Conservation (phyloP, 2,888 invertebrate species). For the Parnassius apollo region DNA sequence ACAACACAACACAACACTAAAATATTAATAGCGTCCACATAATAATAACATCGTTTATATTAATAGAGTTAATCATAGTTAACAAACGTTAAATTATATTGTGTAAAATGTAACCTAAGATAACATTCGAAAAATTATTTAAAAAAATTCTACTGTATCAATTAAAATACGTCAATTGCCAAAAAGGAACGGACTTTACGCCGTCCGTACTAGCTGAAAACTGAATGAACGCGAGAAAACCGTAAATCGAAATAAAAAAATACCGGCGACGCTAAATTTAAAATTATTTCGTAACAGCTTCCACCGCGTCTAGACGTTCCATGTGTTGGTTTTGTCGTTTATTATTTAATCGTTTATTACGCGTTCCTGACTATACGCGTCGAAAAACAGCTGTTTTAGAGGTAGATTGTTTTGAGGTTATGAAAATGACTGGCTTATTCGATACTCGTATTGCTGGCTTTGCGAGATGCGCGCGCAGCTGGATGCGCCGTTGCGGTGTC, state of each 20-base stretch:
- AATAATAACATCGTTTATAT: conserved; percentile 48
- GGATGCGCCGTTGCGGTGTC: conserved; percentile 44
- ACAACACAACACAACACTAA: conserved; percentile 53
- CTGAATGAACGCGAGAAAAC: conserved; percentile 71
- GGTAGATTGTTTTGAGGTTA: conserved; percentile 62
- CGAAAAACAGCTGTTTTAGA: conserved; percentile 67
- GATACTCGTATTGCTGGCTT: conserved; percentile 49
- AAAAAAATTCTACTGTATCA: conserved; percentile 27
- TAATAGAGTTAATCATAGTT: conserved; percentile 33
- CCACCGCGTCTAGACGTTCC: conserved; percentile 54
- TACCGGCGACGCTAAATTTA: conserved; percentile 63
- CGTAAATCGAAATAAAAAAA: conserved; percentile 64
- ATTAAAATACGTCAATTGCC: conserved; percentile 28
- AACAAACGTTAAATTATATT: conserved; percentile 30
- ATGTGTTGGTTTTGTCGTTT: conserved; percentile 41
- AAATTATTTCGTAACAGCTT: conserved; percentile 68
- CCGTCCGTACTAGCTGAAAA: conserved; percentile 57
- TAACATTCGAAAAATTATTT: conserved; percentile 24
- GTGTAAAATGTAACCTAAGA: conserved; percentile 42
- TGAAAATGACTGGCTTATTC: conserved; percentile 70
- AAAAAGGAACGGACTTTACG: conserved; percentile 29
- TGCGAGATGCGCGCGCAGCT: conserved; percentile 70
- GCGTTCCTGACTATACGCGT: conserved; percentile 37
- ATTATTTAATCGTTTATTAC: conserved; percentile 41
- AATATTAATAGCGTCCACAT: conserved; percentile 48